Evolutionary conservation across 2,113 vertebrate species (phyloP).

Genomic region (Erinaceus europaeus): DNA sequence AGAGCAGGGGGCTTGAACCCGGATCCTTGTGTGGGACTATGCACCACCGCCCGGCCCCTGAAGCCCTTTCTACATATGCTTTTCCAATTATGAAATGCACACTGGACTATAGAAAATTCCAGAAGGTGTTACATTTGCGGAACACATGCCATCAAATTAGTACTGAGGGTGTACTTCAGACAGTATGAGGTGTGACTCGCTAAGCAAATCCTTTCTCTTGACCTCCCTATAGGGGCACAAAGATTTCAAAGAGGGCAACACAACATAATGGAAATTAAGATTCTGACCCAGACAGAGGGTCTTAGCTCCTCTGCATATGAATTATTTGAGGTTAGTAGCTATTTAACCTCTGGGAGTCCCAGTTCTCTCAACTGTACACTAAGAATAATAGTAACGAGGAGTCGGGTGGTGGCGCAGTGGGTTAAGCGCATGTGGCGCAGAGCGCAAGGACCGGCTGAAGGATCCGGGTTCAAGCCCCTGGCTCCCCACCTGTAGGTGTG

Average conservation of each 20-base stretch:
- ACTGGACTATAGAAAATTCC: neutral
- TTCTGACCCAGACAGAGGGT: neutral
- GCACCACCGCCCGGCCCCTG: no score
- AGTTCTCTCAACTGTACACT: no score
- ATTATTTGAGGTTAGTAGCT: neutral
- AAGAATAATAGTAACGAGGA: no score
- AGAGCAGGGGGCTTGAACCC: no score
- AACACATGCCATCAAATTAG: neutral
- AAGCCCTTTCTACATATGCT: conserved; percentile 28
- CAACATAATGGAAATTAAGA: neutral
- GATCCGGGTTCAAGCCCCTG: neutral
- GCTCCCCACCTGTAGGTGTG: neutral
- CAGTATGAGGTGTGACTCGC: neutral
- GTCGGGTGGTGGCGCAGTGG: no score
- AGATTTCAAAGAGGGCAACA: neutral
- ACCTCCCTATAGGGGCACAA: neutral
- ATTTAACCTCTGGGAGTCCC: no score
- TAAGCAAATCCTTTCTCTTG: neutral
- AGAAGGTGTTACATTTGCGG: neutral
- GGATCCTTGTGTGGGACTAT: no score
- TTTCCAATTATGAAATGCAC: conserved; percentile 5
- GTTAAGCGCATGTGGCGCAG: no score
- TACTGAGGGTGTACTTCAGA: neutral
- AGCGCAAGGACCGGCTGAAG: no score
- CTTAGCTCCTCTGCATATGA: neutral